Base-by-base conservation (phyloP, 2,888 invertebrate genomes). In the Drosophila differens region DNA sequence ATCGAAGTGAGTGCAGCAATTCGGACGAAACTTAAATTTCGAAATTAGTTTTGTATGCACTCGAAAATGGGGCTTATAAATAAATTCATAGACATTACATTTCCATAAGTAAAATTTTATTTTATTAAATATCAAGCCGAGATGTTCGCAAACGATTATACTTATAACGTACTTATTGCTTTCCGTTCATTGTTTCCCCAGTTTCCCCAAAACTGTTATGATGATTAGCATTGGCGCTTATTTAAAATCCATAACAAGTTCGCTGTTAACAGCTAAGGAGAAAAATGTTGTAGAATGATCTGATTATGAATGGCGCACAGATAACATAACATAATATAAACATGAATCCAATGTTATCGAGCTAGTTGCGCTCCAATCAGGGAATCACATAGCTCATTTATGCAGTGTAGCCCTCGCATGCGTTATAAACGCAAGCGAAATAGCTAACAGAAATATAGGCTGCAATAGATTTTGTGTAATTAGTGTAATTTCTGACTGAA, bases 381-480 rank as follows among this genome's bases (percentile, higher is more conserved):
- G 28, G 6, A 32, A 4, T 1, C 7, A 16, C 16, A 0, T 14
- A 16, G 5, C 12, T 66, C 41, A 35, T 14, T 35, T 16, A 9
- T 3, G 30, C 35, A 74, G 70, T 75, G 78, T 53, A 80, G 66
- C 74, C 77, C 80, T 80, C 63, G 80, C 62, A 52, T 39, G 71
- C 78, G 75, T 78, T 80, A 59, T 12, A 69, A 76, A 64, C 59
- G 72, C 76, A 63, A 60, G 71, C 75, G 63, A 74, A 61, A 12
- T 28, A 22, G 61, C 64, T 25, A 5, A n/a, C 5, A 9, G 2
- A 7, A 33, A 25, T 25, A 30, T 25, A 41, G 55, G 65, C 59
- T 70, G 52, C 57, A 28, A 30, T 54, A 49, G 14, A 44, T 30
- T 41, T 58, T n/a, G 32, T 49, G 47, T 28, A 61, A 41, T 74